Evolutionary conservation across 2,113 vertebrate species (phyloP).

Genomic region (Etheostoma cragini): DNA sequence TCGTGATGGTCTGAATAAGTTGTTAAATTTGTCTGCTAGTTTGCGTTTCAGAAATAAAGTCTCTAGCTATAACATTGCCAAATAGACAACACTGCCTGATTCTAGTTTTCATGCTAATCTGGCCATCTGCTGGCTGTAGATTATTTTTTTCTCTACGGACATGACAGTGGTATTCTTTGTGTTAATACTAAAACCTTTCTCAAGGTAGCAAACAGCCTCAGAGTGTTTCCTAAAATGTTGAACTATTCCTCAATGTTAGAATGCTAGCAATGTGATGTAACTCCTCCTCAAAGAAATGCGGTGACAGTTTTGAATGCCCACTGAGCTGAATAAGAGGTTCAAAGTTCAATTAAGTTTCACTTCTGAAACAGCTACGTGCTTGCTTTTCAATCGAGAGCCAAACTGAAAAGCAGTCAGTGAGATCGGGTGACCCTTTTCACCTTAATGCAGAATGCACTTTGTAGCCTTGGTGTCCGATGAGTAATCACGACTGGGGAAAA

Average conservation of each 20-base stretch:
- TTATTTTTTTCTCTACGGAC: too few relatives aligned
- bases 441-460: background rate
- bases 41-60: too few relatives aligned
- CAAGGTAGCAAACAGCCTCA: too few relatives aligned
- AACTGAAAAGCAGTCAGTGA: background rate
- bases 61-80: too few relatives aligned
- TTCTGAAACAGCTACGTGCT: background rate
- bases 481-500: conserved; percentile 8
- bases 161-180: too few relatives aligned
- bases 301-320: background rate
- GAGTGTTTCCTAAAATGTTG: too few relatives aligned
- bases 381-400: conserved; percentile 5
- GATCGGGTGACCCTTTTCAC: conserved; percentile 8
- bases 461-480: conserved; percentile 3
- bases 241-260: background rate
- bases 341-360: background rate
- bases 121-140: too few relatives aligned
- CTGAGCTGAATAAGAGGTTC: background rate
- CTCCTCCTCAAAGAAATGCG: background rate
- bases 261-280: background rate
- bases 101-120: too few relatives aligned
- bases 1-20: too few relatives aligned
- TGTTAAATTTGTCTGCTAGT: too few relatives aligned
- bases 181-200: too few relatives aligned
- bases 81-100: too few relatives aligned